Evolutionary conservation across 1,140 invertebrate genomes (phyloP).

Genomic region (Ephestia elutella): DNA sequence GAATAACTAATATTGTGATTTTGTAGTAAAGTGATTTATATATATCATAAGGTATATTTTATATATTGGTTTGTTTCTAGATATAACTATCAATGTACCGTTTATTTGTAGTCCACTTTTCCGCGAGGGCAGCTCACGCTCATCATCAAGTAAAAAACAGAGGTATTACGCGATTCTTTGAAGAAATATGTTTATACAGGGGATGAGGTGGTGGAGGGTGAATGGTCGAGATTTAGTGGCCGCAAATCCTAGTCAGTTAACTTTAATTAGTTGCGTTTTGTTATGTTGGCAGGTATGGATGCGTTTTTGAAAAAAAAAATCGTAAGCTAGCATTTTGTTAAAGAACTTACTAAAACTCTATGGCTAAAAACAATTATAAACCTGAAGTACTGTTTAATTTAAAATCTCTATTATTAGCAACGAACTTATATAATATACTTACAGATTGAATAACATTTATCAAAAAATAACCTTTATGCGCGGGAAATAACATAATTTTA

Average conservation of each 20-base stretch:
- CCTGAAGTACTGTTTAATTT: not conserved
- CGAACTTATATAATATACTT: too few species aligned
- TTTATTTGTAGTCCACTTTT: not conserved
- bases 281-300: slow-evolving; percentile 3
- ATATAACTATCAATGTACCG: too few species aligned
- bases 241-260: slow-evolving; percentile 9
- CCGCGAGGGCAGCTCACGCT: not conserved
- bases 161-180: slow-evolving; percentile 4
- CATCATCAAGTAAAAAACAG: slow-evolving; percentile 9
- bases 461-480: too few species aligned
- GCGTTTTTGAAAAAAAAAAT: not conserved
- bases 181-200: slow-evolving; percentile 6
- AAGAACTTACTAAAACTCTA: not conserved
- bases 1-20: too few species aligned
- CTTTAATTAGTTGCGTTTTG: slow-evolving; percentile 5
- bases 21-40: too few species aligned
- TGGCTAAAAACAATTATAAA: not conserved
- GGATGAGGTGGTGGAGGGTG: not conserved
- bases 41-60: too few species aligned
- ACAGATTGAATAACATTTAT: too few species aligned
- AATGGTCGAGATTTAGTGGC: not conserved
- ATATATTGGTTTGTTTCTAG: too few species aligned
- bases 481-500: too few species aligned
- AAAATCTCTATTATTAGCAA: too few species aligned
- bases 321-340: too few species aligned